Evolutionary conservation across 1,140 invertebrate species (phyloP), one percentile per base, ranked within the genome.

Genomic region (Brachionus manjavacas): DNA sequence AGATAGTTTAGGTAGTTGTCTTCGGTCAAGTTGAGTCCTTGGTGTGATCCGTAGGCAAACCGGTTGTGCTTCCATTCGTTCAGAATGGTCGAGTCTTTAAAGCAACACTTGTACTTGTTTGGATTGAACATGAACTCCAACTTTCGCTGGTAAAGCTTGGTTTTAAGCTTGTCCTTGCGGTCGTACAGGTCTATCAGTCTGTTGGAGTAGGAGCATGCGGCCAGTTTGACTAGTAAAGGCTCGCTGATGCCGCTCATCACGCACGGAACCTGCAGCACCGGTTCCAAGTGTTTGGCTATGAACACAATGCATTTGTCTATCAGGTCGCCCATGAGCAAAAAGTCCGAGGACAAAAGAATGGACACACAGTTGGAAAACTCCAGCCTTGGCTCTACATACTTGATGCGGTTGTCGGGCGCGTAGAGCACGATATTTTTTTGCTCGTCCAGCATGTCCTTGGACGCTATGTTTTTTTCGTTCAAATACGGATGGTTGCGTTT

Each of bases 281-380:
- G 93, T 84, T 93, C 93, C 88, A 95, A 92, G 87, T 95, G 92
- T 46, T 92, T 91, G 86, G 94, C 93, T 85, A 94, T 94, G 89
- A 92, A 95, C 49, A 92, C 90, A n/a, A 96, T 88, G 84, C 94
- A 95, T 87, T 93, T 93, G 81, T 94, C 91, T 2, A 96, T 91
- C 78, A 97, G 90, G 14, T 93, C 93, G 86, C 95, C 93, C 95
- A 97, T 97, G 91, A 96, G 94, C 8, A 98, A 90, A 88, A 98
- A 98, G 14, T 95, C 94, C 0, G 96, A 95, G 0, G 95, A 97
- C 1, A 97, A 94, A 84, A 96, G 91, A 78, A 98, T 94, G 0
- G 95, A 95, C 80, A 97, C 92, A 0, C 96, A 95, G 89, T 95
- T 96, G 83, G 91, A 92, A 0, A 94, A 90, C 87, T 96, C 95